A percentile compares a stretch with the other conserved stretches of the same genome.
These are phyloP conservation scores for Urocyon cinereoargenteus DNA, from an alignment of 2,797 vertebrate genomes.

Conservation along the genomic window DNA sequence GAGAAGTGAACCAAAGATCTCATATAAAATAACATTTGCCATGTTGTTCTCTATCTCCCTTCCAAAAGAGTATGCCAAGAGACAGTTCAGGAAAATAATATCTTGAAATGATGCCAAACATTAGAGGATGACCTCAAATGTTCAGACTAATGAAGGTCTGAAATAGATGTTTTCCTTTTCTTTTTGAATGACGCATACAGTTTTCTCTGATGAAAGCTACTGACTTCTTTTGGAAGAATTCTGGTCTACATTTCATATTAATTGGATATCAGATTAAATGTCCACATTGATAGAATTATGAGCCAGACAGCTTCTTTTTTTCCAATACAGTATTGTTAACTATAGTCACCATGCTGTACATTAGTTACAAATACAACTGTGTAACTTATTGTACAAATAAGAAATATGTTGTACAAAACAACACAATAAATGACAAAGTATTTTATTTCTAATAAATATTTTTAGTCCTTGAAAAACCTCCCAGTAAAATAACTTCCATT, in stretches of 20 bases:
- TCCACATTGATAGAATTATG: background rate
- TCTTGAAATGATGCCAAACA: background rate
- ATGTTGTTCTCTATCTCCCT: background rate
- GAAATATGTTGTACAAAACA: background rate
- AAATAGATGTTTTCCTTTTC: background rate
- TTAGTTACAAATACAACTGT: background rate
- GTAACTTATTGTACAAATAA: background rate
- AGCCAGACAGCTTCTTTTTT: background rate
- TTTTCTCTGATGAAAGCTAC: background rate
- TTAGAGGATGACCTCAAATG: background rate
- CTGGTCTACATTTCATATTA: background rate
- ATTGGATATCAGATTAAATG: background rate
- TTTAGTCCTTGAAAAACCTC: background rate
- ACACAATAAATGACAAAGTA: background rate
- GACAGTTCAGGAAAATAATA: background rate
- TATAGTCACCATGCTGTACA: background rate
- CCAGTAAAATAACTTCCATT: background rate
- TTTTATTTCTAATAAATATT: background rate
- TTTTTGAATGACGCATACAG: background rate
- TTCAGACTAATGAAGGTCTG: background rate
- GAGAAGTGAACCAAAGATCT: background rate
- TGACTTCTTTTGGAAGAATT: background rate
- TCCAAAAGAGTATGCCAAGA: background rate
- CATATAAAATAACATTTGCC: background rate
- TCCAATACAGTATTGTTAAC: background rate